Evolutionary conservation across 1,140 invertebrate species (phyloP), one percentile per base, ranked within the genome.

Genomic region (Cherax quadricarinatus): DNA sequence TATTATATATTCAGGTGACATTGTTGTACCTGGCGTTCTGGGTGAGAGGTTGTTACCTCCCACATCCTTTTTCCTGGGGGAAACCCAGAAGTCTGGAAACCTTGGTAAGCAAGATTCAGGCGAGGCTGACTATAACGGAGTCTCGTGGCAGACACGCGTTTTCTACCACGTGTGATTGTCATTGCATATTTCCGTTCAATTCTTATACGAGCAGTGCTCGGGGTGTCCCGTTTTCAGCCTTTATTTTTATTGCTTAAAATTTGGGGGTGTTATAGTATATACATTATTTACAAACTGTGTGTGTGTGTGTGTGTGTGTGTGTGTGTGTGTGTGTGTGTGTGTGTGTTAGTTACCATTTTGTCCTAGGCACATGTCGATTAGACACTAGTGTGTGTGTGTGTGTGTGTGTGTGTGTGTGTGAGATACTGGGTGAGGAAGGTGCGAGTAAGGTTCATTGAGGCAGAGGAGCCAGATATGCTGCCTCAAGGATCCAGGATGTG

Each of bases 1-100:
- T 41, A 41, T 41, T 41, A 41, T 41, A 41, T 41, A 41, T 41
- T 41, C 30, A 0, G 30, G 62, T 66, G 62, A 57, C 7, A 57
- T 0, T 66, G 62, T 16, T 66, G 62, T 66, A 66, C 62, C 53
- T 75, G 70, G 7, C 24, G 21, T 75, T 75, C 16, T 75, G 16
- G 70, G 70, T 18, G 70, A 21, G 70, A 30, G n/a, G 24, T 5
- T 75, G 24, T 75, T 75, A 30, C n/a, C 83, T 70, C 83, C 9
- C 70, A 85, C 83, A 85, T 85, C 83, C 83, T 85, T 85, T 30
- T 85, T 85, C 83, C 83, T 85, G 60, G 83, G 83, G 83, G 83
- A 85, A 85, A 85, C 60, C 83, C 83, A 73, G 53, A 57, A 41
- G 30, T 41, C 30, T 41, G 82, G 21, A 41, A 66, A 66, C 53